These are phyloP conservation scores for Ellobius talpinus DNA, from an alignment of 2,113 vertebrate species.

Conservation along the genomic window DNA sequence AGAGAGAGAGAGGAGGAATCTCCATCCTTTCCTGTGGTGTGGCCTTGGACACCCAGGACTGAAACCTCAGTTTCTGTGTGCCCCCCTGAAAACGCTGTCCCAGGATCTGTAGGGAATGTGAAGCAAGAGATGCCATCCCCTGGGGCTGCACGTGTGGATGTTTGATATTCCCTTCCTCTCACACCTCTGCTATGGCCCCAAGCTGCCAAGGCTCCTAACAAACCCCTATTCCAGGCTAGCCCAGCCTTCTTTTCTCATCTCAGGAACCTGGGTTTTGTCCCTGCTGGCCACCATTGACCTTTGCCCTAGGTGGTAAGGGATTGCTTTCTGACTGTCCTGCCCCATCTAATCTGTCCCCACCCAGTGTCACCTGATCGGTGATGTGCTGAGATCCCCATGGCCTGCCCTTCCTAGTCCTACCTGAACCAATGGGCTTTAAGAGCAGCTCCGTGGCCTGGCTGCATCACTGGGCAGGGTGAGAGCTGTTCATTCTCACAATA, in stretches of 20 bases:
- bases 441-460: not conserved
- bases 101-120: not conserved
- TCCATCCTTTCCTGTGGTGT: not conserved
- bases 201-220: not conserved
- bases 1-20: not conserved
- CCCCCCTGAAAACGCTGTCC: not conserved
- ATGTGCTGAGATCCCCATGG: not conserved
- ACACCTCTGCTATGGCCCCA: not conserved
- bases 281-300: not conserved
- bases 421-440: not conserved
- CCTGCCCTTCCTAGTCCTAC: not conserved
- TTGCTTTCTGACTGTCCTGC: not conserved
- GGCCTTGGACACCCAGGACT: not conserved
- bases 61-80: not conserved
- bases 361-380: not conserved
- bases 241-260: not conserved
- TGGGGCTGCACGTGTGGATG: not conserved
- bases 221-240: not conserved
- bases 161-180: not conserved
- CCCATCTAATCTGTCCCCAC: not conserved
- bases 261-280: not conserved
- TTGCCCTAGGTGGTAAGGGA: not conserved
- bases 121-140: not conserved
- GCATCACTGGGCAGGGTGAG: rapidly evolving
- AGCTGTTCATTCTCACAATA: not conserved